Evolutionary conservation across 2,797 vertebrate species (phyloP), one percentile per base, ranked within the genome.

Genomic region (Antennarius maculatus): DNA sequence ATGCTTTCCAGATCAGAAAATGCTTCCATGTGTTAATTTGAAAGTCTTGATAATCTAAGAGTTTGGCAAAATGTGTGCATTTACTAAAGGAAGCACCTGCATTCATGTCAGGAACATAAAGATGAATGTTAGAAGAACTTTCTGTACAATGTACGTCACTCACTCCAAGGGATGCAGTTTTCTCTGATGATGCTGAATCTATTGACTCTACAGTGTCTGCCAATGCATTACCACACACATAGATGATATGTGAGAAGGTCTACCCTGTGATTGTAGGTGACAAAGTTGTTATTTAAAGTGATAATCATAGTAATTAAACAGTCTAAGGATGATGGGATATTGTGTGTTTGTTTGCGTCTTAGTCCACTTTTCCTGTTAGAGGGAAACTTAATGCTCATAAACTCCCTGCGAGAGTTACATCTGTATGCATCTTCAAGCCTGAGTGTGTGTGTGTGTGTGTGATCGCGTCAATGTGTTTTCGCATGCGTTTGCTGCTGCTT

Each of bases 271-370:
- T 89, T 89, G 80, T 60, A 78, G 68, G 77, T 75, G 84, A 86
- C 84, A 85, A 72, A 85, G 81, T 81, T 81, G 61, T 77, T 77
- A 77, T 83, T 91, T 82, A 86, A 23, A 39, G 77, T 49, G 72
- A 67, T 91, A 88, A 92, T 92, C 72, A 91, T 71, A 90, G 87
- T 88, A 80, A 90, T 88, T 84, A 85, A 75, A 60, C 74, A 69
- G 69, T 71, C 79, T 77, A 69, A 74, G 72, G 72, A 76, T 86
- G 79, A 85, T 80, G 65, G 82, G 88, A 83, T 80, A 85, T 77
- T 56, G 51, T 64, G 71, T 85, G 80, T 89, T 84, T 88, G 83
- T 84, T 82, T 88, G 76, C 27, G 34, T 70, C 79, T 89, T 71
- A 68, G 73, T 74, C 80, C 74, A 88, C 82, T 86, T 88, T 88